Conservation (phyloP, 30 jellyfish, hydroid and myxozoan genomes). For the Haliclystus octoradiatus region DNA sequence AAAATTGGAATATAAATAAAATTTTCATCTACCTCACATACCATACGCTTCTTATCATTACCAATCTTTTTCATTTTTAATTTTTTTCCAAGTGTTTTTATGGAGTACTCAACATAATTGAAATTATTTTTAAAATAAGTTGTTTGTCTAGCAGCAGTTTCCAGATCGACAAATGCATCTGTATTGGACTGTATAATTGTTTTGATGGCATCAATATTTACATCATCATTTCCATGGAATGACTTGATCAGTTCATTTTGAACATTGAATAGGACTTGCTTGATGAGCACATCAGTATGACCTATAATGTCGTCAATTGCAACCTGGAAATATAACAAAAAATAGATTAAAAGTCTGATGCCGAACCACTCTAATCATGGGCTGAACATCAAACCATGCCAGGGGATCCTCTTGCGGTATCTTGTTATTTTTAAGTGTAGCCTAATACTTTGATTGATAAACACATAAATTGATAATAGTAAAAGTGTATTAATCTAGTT, state of each 20-base stretch:
- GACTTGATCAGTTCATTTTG: too few species aligned
- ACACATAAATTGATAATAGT: too few species aligned
- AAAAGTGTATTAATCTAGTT: too few species aligned
- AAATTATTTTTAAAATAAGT: slow-evolving; percentile 12
- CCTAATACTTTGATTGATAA: too few species aligned
- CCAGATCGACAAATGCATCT: slow-evolving; percentile 14
- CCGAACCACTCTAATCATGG: too few species aligned
- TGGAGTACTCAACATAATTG: slow-evolving; percentile 7
- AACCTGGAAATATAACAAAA: background rate
- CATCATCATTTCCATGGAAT: too few species aligned
- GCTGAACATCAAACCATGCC: too few species aligned
- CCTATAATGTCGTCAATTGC: slow-evolving; percentile 13
- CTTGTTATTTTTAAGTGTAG: too few species aligned
- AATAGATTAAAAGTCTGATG: too few species aligned
- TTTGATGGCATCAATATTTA: too few species aligned
- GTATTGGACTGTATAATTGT: background rate
- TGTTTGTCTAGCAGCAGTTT: slow-evolving; percentile 6
- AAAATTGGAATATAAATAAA: slow-evolving; percentile 26
- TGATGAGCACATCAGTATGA: slow-evolving; percentile 1
- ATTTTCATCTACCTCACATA: slow-evolving; percentile 14
- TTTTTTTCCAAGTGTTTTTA: slow-evolving; percentile 5
- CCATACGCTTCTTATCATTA: background rate
- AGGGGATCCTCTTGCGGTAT: too few species aligned
- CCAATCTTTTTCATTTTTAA: slow-evolving; percentile 11
- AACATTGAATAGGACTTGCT: too few species aligned